Base-by-base conservation (phyloP, 2,797 vertebrate genomes). In the Babyrousa celebensis region DNA sequence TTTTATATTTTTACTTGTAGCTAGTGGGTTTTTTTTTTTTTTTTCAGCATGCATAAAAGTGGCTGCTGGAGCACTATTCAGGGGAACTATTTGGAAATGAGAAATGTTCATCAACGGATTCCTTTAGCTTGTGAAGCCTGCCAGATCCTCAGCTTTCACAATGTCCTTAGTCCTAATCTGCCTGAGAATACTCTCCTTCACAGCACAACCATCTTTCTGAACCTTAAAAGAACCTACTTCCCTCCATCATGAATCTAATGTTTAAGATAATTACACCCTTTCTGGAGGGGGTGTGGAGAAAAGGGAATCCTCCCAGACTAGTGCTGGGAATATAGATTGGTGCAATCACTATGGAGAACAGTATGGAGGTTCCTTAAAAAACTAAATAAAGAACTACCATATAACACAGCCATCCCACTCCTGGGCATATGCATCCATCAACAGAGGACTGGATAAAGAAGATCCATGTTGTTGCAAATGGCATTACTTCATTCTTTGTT, bases 1-100 rank as follows among this genome's bases (percentile, higher is more conserved):
- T 32, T 96, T 93, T 91, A 25, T 62, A 58, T 67, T 75, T 71
- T 79, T 71, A 85, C 84, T 54, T 85, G 10, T n/a, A 78, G 52
- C 63, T 89, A 83, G 60, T 58, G 21, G n/a, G n/a, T n/a, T 36
- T 36, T 36, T 36, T 36, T 36, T 36, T 36, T 40, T 91, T 74
- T 93, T 70, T 79, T 94, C 17, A 36, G 54, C 17, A 84, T 86
- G 43, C n/a, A 40, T 52, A 21, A 71, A 72, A 16, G 72, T 92
- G 54, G 36, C 18, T 56, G 25, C 25, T 80, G 16, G 32, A 85
- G 8, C 5, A 40, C 36, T 85, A 11, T 48, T 94, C 65, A 43
- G 36, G 43, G 40, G 80, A 95, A 58, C 23, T 72, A 27, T 56
- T 27, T 60, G 5, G 43, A 17, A 82, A 36, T 70, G 54, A 70